These are phyloP conservation scores for Onychorhynchus coronatus DNA, from an alignment of 2,113 vertebrate species.

Conservation along the genomic window DNA sequence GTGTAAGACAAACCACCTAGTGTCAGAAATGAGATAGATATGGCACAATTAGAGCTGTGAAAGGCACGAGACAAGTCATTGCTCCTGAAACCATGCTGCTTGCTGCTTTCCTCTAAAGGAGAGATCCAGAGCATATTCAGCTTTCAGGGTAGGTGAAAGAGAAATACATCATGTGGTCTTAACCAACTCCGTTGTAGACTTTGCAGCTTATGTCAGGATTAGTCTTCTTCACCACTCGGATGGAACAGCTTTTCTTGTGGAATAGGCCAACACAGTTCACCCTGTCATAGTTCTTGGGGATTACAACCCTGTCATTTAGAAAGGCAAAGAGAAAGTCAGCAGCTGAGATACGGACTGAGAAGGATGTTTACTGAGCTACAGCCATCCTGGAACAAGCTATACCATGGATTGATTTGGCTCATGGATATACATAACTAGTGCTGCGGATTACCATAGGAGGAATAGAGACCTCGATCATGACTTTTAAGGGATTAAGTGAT, in stretches of 20 bases:
- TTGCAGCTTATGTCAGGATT: conserved; percentile 52
- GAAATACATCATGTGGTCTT: background rate
- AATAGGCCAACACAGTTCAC: conserved; percentile 50
- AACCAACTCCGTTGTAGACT: conserved; percentile 43
- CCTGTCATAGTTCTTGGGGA: conserved; percentile 51
- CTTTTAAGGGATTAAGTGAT: background rate
- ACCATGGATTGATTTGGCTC: background rate
- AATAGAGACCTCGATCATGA: background rate
- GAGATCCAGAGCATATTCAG: background rate
- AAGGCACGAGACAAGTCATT: background rate
- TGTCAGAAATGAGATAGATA: background rate
- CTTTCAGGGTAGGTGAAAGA: background rate
- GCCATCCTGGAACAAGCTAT: background rate
- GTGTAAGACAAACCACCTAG: background rate
- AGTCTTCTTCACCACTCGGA: conserved; percentile 55
- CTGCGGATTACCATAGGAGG: background rate
- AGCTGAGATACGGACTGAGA: background rate
- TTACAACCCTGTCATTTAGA: conserved; percentile 42
- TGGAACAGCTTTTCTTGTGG: conserved; percentile 61
- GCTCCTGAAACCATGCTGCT: background rate
- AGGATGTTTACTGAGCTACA: background rate
- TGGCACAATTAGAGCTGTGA: background rate
- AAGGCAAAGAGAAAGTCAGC: background rate
- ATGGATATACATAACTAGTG: background rate
- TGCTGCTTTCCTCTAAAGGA: background rate